Percentiles rank a stretch among this genome's conserved stretches.
Conservation (phyloP, 2,113 vertebrate species). For the Stercorarius parasiticus region DNA sequence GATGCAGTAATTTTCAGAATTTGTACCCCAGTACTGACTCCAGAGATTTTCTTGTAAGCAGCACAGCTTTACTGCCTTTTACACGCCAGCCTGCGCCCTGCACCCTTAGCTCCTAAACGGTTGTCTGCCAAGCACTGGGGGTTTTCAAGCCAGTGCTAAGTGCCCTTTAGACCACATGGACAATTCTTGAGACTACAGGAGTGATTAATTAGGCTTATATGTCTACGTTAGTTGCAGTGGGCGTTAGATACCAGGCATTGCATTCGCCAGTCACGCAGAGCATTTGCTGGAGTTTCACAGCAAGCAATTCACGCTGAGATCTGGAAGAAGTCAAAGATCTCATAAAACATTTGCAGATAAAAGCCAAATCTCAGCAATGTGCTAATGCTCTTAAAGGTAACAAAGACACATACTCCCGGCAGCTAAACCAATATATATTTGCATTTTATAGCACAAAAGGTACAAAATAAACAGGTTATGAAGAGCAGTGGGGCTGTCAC, state of each 20-base stretch:
- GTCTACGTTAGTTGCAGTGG: neutral
- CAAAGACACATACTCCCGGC: neutral
- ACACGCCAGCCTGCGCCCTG: neutral
- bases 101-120: neutral
- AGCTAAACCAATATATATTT: neutral
- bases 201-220: neutral
- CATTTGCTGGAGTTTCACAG: neutral
- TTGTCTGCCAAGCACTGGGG: neutral
- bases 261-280: neutral
- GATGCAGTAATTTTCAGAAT: neutral
- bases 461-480: neutral
- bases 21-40: neutral
- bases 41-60: neutral
- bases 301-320: neutral
- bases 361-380: neutral
- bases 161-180: neutral
- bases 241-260: neutral
- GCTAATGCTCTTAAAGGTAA: neutral
- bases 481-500: neutral
- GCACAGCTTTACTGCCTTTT: neutral
- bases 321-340: slow-evolving; percentile 8
- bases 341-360: neutral
- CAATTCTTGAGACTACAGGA: neutral
- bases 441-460: neutral
- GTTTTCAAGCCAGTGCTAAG: neutral